These are phyloP conservation scores for Ruditapes philippinarum DNA, from an alignment of 1,140 invertebrate species.

Conservation along the genomic window DNA sequence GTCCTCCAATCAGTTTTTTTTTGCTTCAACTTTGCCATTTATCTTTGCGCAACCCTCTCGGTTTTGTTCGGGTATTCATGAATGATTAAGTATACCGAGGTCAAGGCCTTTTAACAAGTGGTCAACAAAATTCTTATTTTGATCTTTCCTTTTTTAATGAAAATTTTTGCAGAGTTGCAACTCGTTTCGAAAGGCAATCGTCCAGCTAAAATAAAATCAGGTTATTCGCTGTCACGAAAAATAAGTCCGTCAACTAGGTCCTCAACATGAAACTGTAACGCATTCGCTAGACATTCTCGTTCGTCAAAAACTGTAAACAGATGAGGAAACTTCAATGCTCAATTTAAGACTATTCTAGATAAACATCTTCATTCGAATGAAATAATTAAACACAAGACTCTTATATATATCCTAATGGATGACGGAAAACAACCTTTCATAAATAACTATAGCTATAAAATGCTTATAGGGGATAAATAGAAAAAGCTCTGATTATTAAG, in stretches of 20 bases:
- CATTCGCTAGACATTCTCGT: conserved; percentile 31
- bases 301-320: neutral
- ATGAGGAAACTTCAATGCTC: neutral
- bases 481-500: too few relatives aligned
- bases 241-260: neutral
- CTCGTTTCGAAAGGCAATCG: neutral
- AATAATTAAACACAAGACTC: too few relatives aligned
- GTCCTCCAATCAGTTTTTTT: neutral
- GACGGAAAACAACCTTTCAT: too few relatives aligned
- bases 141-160: neutral
- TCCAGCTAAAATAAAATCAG: neutral
- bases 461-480: too few relatives aligned
- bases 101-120: neutral
- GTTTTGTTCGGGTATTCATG: neutral
- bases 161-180: neutral
- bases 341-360: too few relatives aligned
- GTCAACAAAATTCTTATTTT: neutral
- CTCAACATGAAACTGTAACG: neutral
- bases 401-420: too few relatives aligned
- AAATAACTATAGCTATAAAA: too few relatives aligned
- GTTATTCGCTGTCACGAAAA: conserved; percentile 14
- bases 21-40: neutral
- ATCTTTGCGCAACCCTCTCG: neutral
- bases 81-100: neutral
- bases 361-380: too few relatives aligned